Evolutionary conservation across 2,888 invertebrate species (phyloP).

Genomic region (Rutpela maculata): DNA sequence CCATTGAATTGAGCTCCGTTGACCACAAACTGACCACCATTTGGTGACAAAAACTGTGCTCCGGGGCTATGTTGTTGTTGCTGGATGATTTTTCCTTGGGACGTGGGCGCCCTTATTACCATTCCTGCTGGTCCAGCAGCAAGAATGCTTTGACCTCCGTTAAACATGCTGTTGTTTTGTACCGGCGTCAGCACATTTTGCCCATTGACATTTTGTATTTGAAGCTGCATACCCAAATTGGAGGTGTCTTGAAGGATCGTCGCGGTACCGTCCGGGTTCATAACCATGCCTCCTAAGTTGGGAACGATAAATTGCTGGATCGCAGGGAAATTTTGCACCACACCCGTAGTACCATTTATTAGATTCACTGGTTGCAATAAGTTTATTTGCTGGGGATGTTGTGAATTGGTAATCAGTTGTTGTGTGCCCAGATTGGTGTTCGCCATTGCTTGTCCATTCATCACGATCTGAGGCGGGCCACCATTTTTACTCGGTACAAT

Average conservation of each 20-base stretch:
- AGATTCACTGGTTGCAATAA: conserved; percentile 88
- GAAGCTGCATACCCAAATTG: conserved; percentile 83
- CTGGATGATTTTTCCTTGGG: conserved; percentile 81
- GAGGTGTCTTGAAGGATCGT: conserved; percentile 84
- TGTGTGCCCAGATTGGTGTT: conserved; percentile 79
- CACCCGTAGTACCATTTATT: conserved; percentile 82
- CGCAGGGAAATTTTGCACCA: conserved; percentile 85
- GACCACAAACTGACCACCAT: conserved; percentile 84
- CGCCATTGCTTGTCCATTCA: conserved; percentile 81
- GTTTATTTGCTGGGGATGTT: conserved; percentile 80
- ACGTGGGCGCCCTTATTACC: conserved; percentile 85
- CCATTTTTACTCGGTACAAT: conserved; percentile 86
- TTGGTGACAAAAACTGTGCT: conserved; percentile 85
- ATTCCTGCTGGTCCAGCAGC: conserved; percentile 83
- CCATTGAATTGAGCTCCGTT: conserved; percentile 84
- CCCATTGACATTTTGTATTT: conserved; percentile 87
- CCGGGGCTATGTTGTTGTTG: conserved; percentile 81
- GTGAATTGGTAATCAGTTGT: conserved; percentile 79
- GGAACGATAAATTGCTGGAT: conserved; percentile 91
- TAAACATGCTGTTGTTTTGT: conserved; percentile 80
- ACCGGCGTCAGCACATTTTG: conserved; percentile 86
- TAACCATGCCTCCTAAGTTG: conserved; percentile 87
- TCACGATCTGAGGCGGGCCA: conserved; percentile 84
- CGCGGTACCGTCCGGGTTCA: conserved; percentile 85
- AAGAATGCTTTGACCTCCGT: conserved; percentile 80